phyloP scores from a whole-genome alignment of 2,888 invertebrate species.

The Tridacna gigas region DNA sequence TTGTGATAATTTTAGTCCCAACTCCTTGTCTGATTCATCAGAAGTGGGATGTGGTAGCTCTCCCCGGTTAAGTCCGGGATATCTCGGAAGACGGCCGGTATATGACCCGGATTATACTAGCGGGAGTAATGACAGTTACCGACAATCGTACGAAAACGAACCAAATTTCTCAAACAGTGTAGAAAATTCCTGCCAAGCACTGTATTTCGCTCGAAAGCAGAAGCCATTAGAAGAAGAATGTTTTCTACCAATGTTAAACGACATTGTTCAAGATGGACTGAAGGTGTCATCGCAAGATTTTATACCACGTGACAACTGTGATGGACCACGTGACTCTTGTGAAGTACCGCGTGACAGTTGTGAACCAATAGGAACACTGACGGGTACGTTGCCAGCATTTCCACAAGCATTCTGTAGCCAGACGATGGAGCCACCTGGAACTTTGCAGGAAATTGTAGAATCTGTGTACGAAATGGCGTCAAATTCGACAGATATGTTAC shows the following conservation, averaged over 20 bases:
- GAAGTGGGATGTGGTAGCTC: constrained; percentile 62
- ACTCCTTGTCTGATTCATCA: constrained; percentile 71
- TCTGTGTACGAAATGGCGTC: constrained; percentile 5
- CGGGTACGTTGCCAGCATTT: constrained; percentile 63
- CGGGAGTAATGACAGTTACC: background rate
- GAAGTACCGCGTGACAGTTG: too few species aligned
- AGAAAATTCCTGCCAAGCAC: background rate
- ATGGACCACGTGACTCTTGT: too few species aligned
- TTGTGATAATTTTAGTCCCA: constrained; percentile 62
- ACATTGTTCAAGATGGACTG: constrained; percentile 19
- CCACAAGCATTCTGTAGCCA: constrained; percentile 68
- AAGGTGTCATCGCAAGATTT: background rate
- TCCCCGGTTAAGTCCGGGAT: constrained; percentile 26
- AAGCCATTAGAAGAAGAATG: constrained; percentile 13
- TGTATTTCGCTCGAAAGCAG: background rate
- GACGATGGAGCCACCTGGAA: background rate
- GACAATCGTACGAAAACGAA: constrained; percentile 1
- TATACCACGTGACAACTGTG: background rate
- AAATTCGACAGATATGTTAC: background rate
- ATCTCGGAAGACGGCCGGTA: background rate
- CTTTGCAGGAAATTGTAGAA: constrained; percentile 28
- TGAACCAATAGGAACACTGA: background rate
- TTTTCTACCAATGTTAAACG: constrained; percentile 44
- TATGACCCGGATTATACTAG: constrained; percentile 12
- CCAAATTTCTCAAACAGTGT: background rate